Evolutionary conservation across 2,113 vertebrate species (phyloP).

Genomic region (Ammodytes marinus): DNA sequence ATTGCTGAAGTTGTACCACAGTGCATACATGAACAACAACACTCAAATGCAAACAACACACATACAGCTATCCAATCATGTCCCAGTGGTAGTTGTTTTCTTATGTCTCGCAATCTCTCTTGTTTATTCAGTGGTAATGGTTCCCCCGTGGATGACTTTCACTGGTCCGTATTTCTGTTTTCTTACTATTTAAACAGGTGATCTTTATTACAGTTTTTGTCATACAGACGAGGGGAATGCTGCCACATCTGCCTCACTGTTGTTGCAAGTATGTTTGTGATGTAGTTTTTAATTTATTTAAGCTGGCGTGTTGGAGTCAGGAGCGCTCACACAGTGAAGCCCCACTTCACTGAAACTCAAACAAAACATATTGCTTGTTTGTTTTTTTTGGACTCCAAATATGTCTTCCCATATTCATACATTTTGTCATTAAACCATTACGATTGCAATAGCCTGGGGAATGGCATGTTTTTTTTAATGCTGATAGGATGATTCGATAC

Average conservation of each 20-base stretch:
- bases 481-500: background rate
- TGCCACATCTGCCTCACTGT: slow-evolving; percentile 40
- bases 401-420: slow-evolving; percentile 7
- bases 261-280: slow-evolving; percentile 20
- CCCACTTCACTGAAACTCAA: slow-evolving; percentile 34
- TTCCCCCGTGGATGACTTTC: slow-evolving; percentile 35
- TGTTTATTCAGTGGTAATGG: slow-evolving; percentile 19
- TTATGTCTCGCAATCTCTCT: slow-evolving; percentile 2
- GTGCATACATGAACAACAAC: background rate
- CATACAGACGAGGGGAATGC: slow-evolving; percentile 16
- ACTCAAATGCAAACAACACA: background rate
- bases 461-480: background rate
- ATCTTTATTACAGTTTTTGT: slow-evolving; percentile 43
- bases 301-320: slow-evolving; percentile 14
- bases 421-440: slow-evolving; percentile 39
- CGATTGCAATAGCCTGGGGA: background rate
- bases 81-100: slow-evolving; percentile 7
- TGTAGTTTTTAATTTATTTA: slow-evolving; percentile 20
- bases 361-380: slow-evolving; percentile 21
- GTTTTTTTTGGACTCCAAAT: slow-evolving; percentile 31
- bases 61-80: background rate
- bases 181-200: slow-evolving; percentile 47
- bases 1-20: background rate
- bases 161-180: slow-evolving; percentile 1
- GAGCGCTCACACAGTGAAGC: slow-evolving; percentile 23